These are phyloP conservation scores for Nephila pilipes DNA, from an alignment of 1,140 invertebrate genomes.

Conservation along the genomic window DNA sequence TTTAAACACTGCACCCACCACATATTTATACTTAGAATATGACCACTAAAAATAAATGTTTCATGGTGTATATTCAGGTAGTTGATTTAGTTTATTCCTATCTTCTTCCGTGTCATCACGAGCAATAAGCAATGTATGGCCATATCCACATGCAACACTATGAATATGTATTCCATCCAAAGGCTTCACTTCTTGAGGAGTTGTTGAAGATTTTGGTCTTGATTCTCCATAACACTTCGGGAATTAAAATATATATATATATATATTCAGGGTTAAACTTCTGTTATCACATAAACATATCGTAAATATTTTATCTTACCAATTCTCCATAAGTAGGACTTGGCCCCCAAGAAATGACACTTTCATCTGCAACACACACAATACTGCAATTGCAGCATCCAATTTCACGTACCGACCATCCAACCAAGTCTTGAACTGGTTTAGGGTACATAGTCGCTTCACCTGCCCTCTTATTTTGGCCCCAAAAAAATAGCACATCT, in stretches of 20 bases:
- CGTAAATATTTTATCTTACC: conserved; percentile 82
- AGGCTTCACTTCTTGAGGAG: conserved; percentile 93
- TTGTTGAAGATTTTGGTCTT: conserved; percentile 90
- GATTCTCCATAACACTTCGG: conserved; percentile 91
- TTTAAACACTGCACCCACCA: conserved; percentile 42
- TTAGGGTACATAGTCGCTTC: conserved; percentile 99
- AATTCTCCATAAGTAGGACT: conserved; percentile 95
- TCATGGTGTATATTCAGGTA: conserved; percentile 84
- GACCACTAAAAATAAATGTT: neutral
- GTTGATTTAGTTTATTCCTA: conserved; percentile 84
- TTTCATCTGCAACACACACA: conserved; percentile 93
- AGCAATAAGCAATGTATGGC: conserved; percentile 89
- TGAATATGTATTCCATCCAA: conserved; percentile 91
- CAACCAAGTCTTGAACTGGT: conserved; percentile 93
- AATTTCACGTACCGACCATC: conserved; percentile 93
- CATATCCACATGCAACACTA: conserved; percentile 90
- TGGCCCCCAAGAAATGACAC: conserved; percentile 93
- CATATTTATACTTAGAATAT: conserved; percentile 3
- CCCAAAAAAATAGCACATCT: conserved; percentile 89
- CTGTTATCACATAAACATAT: too few relatives aligned
- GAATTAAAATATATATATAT: conserved; percentile 35
- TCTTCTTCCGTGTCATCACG: conserved; percentile 86
- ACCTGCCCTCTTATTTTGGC: conserved; percentile 93
- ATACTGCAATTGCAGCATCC: conserved; percentile 87
- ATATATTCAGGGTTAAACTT: neutral